These are phyloP conservation scores for Tuta absoluta DNA, from an alignment of 2,888 invertebrate genomes.

Conservation along the genomic window DNA sequence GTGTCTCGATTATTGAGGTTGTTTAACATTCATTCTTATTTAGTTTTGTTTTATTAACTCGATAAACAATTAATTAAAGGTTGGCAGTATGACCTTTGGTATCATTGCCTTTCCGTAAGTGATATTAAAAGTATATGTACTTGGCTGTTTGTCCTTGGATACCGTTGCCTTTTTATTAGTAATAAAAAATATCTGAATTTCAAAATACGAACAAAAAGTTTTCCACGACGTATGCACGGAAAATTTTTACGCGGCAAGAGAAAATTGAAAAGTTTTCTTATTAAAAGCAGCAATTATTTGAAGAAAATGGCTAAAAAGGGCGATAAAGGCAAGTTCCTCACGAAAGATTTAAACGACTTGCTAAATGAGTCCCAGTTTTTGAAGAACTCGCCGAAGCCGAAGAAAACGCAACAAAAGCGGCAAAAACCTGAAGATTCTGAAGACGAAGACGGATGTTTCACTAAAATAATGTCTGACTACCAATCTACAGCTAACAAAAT, in stretches of 20 bases:
- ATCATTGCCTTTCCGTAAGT: neutral
- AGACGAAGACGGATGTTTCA: slow-evolving; percentile 17
- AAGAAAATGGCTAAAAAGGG: slow-evolving; percentile 26
- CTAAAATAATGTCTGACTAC: slow-evolving; percentile 15
- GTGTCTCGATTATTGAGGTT: too few relatives aligned
- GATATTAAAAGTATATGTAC: neutral
- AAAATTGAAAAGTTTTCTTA: neutral
- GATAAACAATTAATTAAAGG: neutral
- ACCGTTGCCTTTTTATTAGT: neutral
- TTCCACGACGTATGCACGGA: slow-evolving; percentile 1
- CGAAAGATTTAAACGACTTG: slow-evolving; percentile 26
- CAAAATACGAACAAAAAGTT: slow-evolving; percentile 6
- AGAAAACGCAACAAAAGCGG: slow-evolving; percentile 23
- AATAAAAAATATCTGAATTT: neutral
- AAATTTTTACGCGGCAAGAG: slow-evolving; percentile 19
- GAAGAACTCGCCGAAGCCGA: slow-evolving; percentile 25
- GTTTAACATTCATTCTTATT: neutral
- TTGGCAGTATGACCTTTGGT: neutral
- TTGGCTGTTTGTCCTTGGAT: neutral
- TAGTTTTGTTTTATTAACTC: neutral
- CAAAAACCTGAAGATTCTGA: slow-evolving; percentile 16
- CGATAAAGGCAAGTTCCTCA: slow-evolving; percentile 23
- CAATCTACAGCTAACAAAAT: slow-evolving; percentile 22
- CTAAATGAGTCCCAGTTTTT: slow-evolving; percentile 29
- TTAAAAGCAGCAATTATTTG: neutral